Conservation (phyloP, 2,888 invertebrate genomes). For the Ophraella communa region DNA sequence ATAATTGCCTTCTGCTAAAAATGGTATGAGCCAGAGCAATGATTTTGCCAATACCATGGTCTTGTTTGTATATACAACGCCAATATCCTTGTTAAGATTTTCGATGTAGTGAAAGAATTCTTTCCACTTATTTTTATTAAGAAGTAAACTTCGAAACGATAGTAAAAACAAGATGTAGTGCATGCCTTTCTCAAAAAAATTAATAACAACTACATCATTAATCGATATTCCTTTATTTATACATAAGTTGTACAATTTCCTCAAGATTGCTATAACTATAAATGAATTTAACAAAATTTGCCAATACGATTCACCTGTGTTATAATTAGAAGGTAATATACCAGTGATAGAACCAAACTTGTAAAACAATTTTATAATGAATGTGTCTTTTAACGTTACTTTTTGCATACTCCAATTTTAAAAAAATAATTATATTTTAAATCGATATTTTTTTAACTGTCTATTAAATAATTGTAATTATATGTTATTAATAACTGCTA, state of each 20-base stretch:
- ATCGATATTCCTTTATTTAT: not conserved
- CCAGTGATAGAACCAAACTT: not conserved
- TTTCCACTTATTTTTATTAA: not conserved
- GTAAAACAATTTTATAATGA: not conserved
- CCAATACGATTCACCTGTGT: not conserved
- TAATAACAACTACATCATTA: not conserved
- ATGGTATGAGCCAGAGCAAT: not conserved
- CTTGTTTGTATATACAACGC: not conserved
- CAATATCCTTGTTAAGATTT: not conserved
- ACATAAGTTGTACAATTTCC: not conserved
- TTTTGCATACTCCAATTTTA: not conserved
- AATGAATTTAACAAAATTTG: not conserved
- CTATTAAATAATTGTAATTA: too few relatives aligned
- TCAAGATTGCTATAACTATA: not conserved
- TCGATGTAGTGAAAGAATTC: not conserved
- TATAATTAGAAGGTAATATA: not conserved
- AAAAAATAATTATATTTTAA: too few relatives aligned
- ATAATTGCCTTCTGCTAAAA: not conserved
- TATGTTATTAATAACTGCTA: too few relatives aligned
- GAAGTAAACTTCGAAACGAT: not conserved
- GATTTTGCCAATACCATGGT: not conserved
- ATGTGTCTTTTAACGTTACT: not conserved
- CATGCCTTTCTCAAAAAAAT: not conserved
- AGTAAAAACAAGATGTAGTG: not conserved
- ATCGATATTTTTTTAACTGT: too few relatives aligned